Evolutionary conservation across 2,113 vertebrate species (phyloP).

Genomic region (Dromiciops gliroides): DNA sequence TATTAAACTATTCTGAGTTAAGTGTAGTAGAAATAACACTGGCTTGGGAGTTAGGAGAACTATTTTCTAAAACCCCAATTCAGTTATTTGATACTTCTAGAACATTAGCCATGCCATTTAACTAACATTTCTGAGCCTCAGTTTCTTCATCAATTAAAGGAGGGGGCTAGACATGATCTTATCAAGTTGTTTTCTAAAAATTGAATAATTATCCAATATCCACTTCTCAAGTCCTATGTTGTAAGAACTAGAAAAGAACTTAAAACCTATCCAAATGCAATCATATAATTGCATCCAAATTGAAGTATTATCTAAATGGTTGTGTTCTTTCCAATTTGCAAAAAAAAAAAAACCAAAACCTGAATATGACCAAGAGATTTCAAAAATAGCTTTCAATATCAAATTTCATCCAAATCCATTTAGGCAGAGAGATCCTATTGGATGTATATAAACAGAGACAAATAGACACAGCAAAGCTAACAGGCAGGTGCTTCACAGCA

Average conservation of each 20-base stretch:
- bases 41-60: background rate
- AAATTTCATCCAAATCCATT: background rate
- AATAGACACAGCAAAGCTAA: conserved; percentile 5
- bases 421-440: background rate
- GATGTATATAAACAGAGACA: background rate
- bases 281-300: background rate
- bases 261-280: background rate
- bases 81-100: background rate
- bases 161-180: background rate
- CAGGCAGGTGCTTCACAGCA: background rate
- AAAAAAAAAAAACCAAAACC: background rate
- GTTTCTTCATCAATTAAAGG: background rate
- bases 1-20: background rate
- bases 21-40: background rate
- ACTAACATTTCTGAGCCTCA: background rate
- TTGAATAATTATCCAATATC: background rate
- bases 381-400: conserved; percentile 2
- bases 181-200: background rate
- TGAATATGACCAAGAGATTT: background rate
- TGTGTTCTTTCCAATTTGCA: conserved; percentile 18
- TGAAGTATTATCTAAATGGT: background rate
- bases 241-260: background rate
- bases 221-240: background rate
- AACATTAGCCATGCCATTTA: background rate
- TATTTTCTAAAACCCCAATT: background rate